Evolutionary conservation across 2,113 vertebrate genomes (phyloP), one percentile per base, ranked within the genome.

Genomic region (Falcunculus frontatus): DNA sequence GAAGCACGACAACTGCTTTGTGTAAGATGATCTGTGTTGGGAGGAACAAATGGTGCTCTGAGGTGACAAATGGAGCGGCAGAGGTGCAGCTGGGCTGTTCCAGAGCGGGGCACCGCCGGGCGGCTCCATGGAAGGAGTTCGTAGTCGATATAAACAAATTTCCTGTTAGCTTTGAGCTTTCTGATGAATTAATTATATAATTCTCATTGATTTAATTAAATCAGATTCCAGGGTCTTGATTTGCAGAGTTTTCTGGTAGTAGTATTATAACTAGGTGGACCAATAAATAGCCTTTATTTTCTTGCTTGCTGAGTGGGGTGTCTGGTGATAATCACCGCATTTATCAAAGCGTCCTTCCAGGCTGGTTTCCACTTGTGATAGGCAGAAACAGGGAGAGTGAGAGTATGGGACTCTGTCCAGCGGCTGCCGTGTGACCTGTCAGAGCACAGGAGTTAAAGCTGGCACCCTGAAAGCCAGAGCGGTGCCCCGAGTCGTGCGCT

Each of bases 31-130:
- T 87, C 91, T 63, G 90, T 67, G 90, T 80, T 84, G 2, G 16
- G 80, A 50, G 90, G 90, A 90, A 33, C 97, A 97, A 95, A 90
- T 96, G 96, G 93, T 52, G 64, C 86, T 13, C 4, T 85, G 75
- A 56, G 95, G 82, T 97, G 96, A 93, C 95, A 95, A 95, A 96
- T 94, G 95, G 88, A 75, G 92, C 73, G 10, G 65, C 33, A 4
- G 91, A 80, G 86, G 65, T 88, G 72, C 88, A 93, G 92, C 91
- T 92, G 94, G 84, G 89, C 68, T 87, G 60, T 26, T 84, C 25
- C 1, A 5, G 9, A 39, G 76, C 22, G 0, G 86, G 92, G 56
- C 33, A 25, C 46, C 0, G 7, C 44, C 2, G 9, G 39, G 80
- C 12, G 4, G 84, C 79, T 94, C 39, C 7, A 2, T 41, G 82